Evolutionary conservation across 2,113 vertebrate species (phyloP).

Genomic region (Podarcis raffonei): DNA sequence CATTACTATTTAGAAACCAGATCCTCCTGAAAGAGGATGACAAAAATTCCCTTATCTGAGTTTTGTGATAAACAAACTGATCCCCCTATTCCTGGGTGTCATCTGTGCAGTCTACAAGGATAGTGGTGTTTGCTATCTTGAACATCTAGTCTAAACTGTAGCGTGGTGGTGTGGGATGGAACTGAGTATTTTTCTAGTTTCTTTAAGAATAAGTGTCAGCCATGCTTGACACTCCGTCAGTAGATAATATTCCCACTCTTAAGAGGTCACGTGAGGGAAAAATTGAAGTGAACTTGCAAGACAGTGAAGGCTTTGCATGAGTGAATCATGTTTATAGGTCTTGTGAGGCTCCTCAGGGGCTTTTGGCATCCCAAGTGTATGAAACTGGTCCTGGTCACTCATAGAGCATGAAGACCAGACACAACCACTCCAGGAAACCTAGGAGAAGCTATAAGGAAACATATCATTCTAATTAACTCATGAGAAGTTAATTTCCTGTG

Average conservation of each 20-base stretch:
- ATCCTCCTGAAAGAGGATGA: not conserved
- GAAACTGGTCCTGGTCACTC: slow-evolving; percentile 21
- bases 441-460: not conserved
- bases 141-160: not conserved
- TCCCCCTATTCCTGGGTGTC: not conserved
- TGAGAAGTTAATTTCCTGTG: not conserved
- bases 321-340: slow-evolving; percentile 6
- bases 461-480: not conserved
- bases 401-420: not conserved
- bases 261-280: slow-evolving; percentile 16
- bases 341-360: slow-evolving; percentile 33
- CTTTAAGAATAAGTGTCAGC: slow-evolving; percentile 1
- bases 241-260: slow-evolving; percentile 7
- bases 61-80: not conserved
- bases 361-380: slow-evolving; percentile 24
- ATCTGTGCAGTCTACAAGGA: not conserved
- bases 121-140: not conserved
- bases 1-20: not conserved
- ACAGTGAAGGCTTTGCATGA: not conserved
- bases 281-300: slow-evolving; percentile 13
- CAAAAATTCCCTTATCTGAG: not conserved
- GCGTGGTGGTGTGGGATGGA: not conserved
- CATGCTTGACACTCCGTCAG: not conserved
- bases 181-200: not conserved
- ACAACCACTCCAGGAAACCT: not conserved